Conservation (phyloP, 2,888 invertebrate species). For the Trachelus tabidus region DNA sequence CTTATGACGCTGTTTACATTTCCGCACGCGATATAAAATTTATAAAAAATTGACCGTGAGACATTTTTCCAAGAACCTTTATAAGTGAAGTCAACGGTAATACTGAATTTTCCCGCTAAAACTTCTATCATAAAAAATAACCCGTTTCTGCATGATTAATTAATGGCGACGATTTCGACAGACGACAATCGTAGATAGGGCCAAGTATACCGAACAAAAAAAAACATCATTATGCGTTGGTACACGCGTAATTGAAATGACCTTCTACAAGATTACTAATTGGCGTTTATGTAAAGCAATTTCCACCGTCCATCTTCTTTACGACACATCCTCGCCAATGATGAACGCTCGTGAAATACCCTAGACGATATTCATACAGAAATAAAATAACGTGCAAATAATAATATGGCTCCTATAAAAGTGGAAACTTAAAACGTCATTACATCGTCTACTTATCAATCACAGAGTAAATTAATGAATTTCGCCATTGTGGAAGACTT, state of each 20-base stretch:
- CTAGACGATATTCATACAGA: no score
- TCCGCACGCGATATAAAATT: not conserved
- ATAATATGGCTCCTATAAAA: no score
- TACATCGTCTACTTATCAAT: no score
- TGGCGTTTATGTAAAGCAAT: constrained; percentile 1
- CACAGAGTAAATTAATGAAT: no score
- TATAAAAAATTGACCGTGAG: not conserved
- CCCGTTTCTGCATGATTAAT: not conserved
- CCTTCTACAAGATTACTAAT: constrained; percentile 25
- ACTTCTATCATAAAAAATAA: not conserved
- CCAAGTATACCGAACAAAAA: constrained; percentile 10
- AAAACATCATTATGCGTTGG: constrained; percentile 16
- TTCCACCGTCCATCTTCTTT: not conserved
- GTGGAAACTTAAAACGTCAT: no score
- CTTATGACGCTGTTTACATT: not conserved
- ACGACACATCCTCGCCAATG: no score
- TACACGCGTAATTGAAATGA: constrained; percentile 21
- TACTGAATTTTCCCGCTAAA: not conserved
- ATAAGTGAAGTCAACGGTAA: not conserved
- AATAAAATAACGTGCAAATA: no score
- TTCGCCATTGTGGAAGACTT: no score
- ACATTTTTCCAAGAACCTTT: not conserved
- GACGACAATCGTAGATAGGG: not conserved
- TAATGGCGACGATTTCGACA: not conserved
- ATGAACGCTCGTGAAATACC: no score